Percentiles rank a stretch among this genome's conserved stretches.
Evolutionary conservation across 2,113 vertebrate genomes (phyloP).

Genomic region (human (Homo sapiens)): DNA sequence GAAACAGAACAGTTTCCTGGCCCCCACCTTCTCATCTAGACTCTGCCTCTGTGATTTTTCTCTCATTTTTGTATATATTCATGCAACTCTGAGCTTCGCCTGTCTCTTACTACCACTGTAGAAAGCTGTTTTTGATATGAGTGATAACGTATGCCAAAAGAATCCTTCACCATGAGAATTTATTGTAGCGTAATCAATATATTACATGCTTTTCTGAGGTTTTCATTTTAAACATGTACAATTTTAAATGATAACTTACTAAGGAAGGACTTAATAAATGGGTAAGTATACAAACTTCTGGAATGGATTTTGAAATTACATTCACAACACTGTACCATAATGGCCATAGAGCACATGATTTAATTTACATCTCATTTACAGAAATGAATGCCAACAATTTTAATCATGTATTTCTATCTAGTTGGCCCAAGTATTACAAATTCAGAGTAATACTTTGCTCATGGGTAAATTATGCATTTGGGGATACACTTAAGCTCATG

Average conservation of each 20-base stretch:
- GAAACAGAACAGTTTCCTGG: neutral
- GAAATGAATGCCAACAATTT: neutral
- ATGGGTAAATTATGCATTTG: neutral
- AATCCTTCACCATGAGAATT: neutral
- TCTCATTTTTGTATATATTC: neutral
- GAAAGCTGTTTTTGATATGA: neutral
- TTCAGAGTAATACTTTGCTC: neutral
- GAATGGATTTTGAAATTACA: neutral
- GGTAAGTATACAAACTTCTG: neutral
- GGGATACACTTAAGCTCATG: neutral
- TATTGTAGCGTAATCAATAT: neutral
- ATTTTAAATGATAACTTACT: conserved; percentile 33
- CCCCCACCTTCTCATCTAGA: too few species aligned
- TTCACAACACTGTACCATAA: neutral
- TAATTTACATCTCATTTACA: neutral
- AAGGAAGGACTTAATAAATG: neutral
- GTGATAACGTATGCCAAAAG: neutral
- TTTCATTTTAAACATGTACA: neutral
- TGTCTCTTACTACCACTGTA: neutral
- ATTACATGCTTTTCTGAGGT: neutral
- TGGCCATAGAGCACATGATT: neutral
- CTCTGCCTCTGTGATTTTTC: neutral
- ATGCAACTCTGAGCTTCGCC: neutral
- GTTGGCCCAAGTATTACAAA: neutral
- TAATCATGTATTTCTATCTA: neutral